Evolutionary conservation across 2,888 invertebrate genomes (phyloP), one percentile per base, ranked within the genome.

Genomic region (Stegana nigrithorax): DNA sequence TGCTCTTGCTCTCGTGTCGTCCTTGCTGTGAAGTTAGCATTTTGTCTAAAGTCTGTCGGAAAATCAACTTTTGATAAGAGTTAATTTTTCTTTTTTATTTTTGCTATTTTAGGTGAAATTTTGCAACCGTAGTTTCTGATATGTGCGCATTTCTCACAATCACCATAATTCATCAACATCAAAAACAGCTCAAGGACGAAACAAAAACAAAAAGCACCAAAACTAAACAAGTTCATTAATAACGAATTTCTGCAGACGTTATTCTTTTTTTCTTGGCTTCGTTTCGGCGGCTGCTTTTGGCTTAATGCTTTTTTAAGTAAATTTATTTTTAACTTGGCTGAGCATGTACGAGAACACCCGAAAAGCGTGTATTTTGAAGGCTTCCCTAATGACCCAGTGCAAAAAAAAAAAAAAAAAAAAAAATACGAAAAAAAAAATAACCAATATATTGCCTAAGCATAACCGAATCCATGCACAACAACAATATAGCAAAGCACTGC

Each of bases 351-450:
- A 36, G 25, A 17, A 39, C 25, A 25, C 19, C 5, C 27, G 19
- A 29, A 14, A 10, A 44, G 29, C 5, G 17, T n/a, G 17, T 57
- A 62, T 55, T 12, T 26, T 14, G 14, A 26, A 50, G 23, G 45
- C 60, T 69, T 64, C 69, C 70, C 71, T 67, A 80, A 73, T 78
- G 78, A 80, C 76, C 76, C 66, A 73, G 68, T 73, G 73, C 72
- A 67, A 51, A 51, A 45, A 59, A 21, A 14, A 23, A 19, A 45
- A 23, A 45, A 17, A 5, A 45, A 7, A 45, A 45, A 21, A 7
- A 45, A 45, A 45, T 2, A 45, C 23, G 3, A 21, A 6, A 1
- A 45, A 45, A 12, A 8, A 45, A n/a, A n/a, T n/a, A n/a, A n/a
- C n/a, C n/a, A n/a, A n/a, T n/a, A 32, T 32, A 8, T 32, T 32